Conservation (phyloP, 2,113 vertebrate species). For the Phaethon lepturus region DNA sequence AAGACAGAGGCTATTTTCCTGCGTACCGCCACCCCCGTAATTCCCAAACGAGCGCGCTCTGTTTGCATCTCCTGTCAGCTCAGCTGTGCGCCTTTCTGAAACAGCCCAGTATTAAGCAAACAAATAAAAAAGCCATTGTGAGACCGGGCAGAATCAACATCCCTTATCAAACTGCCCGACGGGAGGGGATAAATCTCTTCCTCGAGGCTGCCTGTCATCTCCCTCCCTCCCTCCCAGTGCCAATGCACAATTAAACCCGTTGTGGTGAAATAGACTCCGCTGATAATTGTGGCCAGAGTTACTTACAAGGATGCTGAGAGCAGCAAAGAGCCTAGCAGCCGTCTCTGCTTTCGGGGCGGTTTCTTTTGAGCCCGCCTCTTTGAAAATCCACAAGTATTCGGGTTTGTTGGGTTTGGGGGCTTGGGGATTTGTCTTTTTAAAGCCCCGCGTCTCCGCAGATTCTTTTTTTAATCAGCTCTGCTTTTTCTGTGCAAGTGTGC, state of each 20-base stretch:
- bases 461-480: background rate
- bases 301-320: constrained; percentile 2
- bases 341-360: background rate
- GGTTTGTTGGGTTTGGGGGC: background rate
- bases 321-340: background rate
- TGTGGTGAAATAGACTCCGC: constrained; percentile 20
- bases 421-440: background rate
- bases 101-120: constrained; percentile 71
- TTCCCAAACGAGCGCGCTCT: constrained; percentile 69
- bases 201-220: constrained; percentile 13
- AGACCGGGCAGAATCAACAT: constrained; percentile 38
- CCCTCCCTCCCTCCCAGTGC: background rate
- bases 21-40: constrained; percentile 76
- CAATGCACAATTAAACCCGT: constrained; percentile 47
- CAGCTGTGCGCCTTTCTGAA: constrained; percentile 59
- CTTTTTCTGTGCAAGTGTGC: background rate
- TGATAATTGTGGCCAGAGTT: constrained; percentile 15
- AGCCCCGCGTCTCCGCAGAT: background rate
- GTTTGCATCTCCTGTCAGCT: constrained; percentile 59
- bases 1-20: constrained; percentile 72
- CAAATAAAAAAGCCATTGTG: constrained; percentile 78
- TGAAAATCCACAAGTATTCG: background rate
- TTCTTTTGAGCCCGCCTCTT: background rate
- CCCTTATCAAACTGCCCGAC: constrained; percentile 70
- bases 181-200: constrained; percentile 41